phyloP scores from a whole-genome alignment of 2,888 invertebrate genomes.

The Eurytoma adleriae region DNA sequence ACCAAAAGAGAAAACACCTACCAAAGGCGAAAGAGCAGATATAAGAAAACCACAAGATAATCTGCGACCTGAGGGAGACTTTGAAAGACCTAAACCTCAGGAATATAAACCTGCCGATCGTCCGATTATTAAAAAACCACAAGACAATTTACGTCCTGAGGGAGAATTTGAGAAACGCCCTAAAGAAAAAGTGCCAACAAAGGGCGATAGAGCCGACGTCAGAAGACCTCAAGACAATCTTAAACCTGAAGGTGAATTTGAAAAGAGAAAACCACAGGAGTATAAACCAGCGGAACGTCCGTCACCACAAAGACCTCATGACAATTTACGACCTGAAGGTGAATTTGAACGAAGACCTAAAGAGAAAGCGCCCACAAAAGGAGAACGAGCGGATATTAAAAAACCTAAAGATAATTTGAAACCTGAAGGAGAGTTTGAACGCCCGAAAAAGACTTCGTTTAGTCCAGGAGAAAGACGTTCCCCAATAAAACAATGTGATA shows the following conservation, averaged over 20 bases:
- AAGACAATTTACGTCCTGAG: conserved; percentile 76
- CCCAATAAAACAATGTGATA: conserved; percentile 73
- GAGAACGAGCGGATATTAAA: conserved; percentile 71
- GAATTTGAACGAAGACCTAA: conserved; percentile 76
- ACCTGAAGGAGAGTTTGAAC: conserved; percentile 79
- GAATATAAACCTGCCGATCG: conserved; percentile 69
- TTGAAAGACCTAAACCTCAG: conserved; percentile 65
- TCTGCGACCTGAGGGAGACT: conserved; percentile 75
- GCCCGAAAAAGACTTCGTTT: conserved; percentile 72
- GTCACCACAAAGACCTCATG: conserved; percentile 68
- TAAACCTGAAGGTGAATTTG: conserved; percentile 77
- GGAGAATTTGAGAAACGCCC: conserved; percentile 75
- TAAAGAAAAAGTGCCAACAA: conserved; percentile 54
- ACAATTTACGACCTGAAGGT: conserved; percentile 76
- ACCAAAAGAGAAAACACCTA: conserved; percentile 63
- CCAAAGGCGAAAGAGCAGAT: conserved; percentile 66
- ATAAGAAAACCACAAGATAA: conserved; percentile 77
- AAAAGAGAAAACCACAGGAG: conserved; percentile 69
- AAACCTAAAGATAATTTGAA: conserved; percentile 73
- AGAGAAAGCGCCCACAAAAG: conserved; percentile 73
- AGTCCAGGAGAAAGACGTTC: conserved; percentile 80
- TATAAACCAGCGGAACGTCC: conserved; percentile 72
- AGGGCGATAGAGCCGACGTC: conserved; percentile 71
- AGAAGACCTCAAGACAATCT: conserved; percentile 76
- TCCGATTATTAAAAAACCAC: conserved; percentile 71